Conservation (phyloP, 2,113 vertebrate genomes). For the Pantherophis guttatus region DNA sequence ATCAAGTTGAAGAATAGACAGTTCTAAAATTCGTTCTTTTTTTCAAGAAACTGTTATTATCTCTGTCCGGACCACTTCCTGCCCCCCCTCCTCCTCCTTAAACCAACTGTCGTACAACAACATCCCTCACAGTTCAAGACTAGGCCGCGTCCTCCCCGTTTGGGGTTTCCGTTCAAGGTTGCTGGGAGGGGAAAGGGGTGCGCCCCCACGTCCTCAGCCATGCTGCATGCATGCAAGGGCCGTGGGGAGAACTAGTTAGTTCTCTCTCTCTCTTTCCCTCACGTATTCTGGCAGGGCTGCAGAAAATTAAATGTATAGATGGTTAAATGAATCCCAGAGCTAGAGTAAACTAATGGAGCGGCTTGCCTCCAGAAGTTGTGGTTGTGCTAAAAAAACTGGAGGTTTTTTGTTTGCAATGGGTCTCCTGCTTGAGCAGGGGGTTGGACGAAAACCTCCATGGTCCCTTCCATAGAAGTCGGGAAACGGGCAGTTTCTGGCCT, state of each 20-base stretch:
- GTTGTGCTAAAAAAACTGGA: background rate
- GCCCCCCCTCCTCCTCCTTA: background rate
- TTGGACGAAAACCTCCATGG: too few relatives aligned
- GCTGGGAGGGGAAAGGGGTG: background rate
- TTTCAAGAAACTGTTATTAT: background rate
- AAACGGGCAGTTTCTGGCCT: too few relatives aligned
- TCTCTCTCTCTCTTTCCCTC: too few relatives aligned
- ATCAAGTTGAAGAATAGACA: background rate
- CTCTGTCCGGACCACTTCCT: background rate
- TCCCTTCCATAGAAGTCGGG: too few relatives aligned
- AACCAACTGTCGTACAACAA: background rate
- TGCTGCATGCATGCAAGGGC: background rate
- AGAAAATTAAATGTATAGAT: background rate
- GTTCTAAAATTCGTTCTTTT: background rate
- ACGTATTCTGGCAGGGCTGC: background rate
- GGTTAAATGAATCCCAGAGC: background rate
- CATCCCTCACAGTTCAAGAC: background rate
- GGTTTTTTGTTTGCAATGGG: background rate
- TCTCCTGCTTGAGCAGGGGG: too few relatives aligned
- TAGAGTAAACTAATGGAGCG: background rate
- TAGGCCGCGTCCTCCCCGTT: background rate
- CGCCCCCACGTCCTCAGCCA: background rate
- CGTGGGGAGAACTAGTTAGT: background rate
- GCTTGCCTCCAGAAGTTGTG: background rate
- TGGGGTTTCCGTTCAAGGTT: background rate